phyloP scores from a whole-genome alignment of 2,113 vertebrate genomes.

The Suricata suricatta region DNA sequence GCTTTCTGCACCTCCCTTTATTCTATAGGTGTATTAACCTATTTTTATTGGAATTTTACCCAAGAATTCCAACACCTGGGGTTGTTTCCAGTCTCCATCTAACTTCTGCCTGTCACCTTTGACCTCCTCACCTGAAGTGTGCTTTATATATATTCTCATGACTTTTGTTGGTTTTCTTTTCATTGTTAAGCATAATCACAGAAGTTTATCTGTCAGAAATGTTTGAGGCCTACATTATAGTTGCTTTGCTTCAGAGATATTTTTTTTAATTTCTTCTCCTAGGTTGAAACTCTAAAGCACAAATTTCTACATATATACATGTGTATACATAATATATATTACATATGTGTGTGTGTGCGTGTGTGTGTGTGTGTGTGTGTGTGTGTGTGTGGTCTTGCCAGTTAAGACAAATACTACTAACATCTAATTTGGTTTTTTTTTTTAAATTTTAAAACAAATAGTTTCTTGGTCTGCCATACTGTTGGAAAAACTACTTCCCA shows the following conservation, averaged over 20 bases:
- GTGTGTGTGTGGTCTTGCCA: background rate
- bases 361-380: background rate
- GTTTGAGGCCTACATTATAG: background rate
- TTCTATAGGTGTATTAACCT: background rate
- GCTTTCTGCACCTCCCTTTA: background rate
- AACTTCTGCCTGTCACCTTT: background rate
- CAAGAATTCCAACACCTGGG: background rate
- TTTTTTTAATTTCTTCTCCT: background rate
- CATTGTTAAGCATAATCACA: background rate
- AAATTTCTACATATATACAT: background rate
- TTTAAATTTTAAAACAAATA: background rate
- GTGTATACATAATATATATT: background rate
- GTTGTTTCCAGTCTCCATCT: background rate
- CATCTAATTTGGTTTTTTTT: background rate
- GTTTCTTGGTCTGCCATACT: background rate
- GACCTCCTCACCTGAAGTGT: background rate
- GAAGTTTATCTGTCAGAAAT: background rate
- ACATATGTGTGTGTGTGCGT: background rate
- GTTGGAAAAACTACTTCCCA: background rate
- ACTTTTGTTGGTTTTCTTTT: background rate
- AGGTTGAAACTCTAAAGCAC: background rate
- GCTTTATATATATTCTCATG: background rate
- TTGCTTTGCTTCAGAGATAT: background rate
- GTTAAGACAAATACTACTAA: background rate
- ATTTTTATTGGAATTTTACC: background rate